Conservation (phyloP, 2,888 invertebrate species). For the Pristionchus japonicus region DNA sequence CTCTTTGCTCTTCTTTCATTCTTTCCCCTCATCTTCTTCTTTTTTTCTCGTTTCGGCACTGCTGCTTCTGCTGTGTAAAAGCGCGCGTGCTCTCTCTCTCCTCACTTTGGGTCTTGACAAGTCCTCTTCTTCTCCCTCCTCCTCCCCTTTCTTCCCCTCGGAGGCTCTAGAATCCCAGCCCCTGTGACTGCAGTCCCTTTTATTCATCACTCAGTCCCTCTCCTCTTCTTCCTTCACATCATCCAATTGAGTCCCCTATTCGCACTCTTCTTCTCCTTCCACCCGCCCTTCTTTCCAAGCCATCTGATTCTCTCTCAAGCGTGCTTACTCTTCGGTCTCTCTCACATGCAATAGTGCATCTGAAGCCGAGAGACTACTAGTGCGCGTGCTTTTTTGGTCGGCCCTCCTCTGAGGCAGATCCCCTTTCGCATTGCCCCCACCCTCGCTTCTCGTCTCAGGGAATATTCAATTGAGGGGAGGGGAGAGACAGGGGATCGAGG, state of each 20-base stretch:
- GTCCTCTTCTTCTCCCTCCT: neutral
- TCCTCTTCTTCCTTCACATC: neutral
- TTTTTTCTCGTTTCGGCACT: neutral
- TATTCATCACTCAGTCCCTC: conserved; percentile 1
- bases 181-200: conserved; percentile 5
- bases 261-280: neutral
- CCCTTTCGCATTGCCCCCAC: conserved; percentile 4
- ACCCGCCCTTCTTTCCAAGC: neutral
- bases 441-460: neutral
- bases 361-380: neutral
- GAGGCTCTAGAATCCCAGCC: neutral
- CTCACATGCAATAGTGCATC: neutral
- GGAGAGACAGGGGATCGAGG: neutral
- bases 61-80: conserved; percentile 3
- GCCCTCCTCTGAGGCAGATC: neutral
- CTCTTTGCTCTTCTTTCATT: neutral
- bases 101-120: conserved; percentile 39
- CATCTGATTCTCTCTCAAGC: too few species aligned
- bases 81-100: conserved; percentile 32
- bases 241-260: neutral
- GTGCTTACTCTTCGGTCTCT: neutral
- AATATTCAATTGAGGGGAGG: conserved; percentile 2
- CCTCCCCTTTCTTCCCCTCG: neutral
- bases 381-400: neutral
- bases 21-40: neutral